phyloP scores from a whole-genome alignment of 2,113 vertebrate genomes.

The Hemiprocne comata region DNA sequence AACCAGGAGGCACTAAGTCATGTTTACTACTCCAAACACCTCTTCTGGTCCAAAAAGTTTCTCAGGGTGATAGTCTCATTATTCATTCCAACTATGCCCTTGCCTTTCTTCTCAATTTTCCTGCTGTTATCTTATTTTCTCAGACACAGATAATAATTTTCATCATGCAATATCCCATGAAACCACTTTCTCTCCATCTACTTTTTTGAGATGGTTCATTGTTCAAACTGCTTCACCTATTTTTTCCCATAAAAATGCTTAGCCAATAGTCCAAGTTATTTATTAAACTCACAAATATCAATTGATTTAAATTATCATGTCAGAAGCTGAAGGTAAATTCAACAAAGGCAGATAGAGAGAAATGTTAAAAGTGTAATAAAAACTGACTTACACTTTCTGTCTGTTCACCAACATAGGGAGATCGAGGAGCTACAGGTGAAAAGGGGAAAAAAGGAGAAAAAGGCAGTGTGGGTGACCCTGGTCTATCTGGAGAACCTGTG shows the following conservation, averaged over 20 bases:
- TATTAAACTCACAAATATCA: background rate
- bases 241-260: background rate
- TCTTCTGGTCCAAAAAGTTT: background rate
- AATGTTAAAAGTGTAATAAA: background rate
- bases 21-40: background rate
- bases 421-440: slow-evolving; percentile 83
- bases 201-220: background rate
- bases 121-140: background rate
- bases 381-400: background rate
- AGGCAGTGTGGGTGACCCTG: slow-evolving; percentile 84
- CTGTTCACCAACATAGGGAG: slow-evolving; percentile 72
- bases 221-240: background rate
- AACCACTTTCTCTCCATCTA: background rate
- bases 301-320: background rate
- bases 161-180: background rate
- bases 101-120: background rate
- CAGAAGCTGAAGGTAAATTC: background rate
- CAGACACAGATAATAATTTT: background rate
- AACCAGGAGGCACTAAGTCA: background rate
- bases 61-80: background rate
- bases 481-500: slow-evolving; percentile 81
- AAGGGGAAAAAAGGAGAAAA: slow-evolving; percentile 85
- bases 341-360: background rate
- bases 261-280: background rate
- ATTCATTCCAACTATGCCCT: background rate